Percentiles rank a stretch among this genome's conserved stretches.
Conservation (phyloP, 2,888 invertebrate species). For the Asteroscopus sphinx region DNA sequence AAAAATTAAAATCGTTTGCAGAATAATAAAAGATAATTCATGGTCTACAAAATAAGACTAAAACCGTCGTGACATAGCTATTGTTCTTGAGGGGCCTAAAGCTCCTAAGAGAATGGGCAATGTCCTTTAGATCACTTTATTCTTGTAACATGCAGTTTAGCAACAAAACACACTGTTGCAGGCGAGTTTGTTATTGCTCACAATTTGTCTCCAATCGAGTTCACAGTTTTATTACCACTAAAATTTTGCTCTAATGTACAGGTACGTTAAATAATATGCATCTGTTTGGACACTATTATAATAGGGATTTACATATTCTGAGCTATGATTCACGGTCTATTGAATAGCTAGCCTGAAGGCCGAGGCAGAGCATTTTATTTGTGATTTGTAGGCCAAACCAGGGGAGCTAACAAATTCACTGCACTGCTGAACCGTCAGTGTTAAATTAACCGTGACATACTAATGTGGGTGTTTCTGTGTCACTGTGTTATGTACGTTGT, state of each 20-base stretch:
- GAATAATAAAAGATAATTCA: too few species aligned
- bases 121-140: too few species aligned
- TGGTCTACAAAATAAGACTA: too few species aligned
- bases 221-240: neutral
- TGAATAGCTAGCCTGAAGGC: conserved; percentile 39
- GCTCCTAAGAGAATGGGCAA: too few species aligned
- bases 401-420: conserved; percentile 15
- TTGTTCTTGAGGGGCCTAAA: too few species aligned
- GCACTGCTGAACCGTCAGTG: conserved; percentile 33
- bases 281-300: conserved; percentile 9
- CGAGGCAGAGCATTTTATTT: conserved; percentile 41
- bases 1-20: too few species aligned
- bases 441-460: conserved; percentile 52
- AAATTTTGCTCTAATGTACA: neutral
- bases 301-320: conserved; percentile 24
- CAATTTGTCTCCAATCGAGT: neutral
- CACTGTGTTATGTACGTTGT: conserved; percentile 11
- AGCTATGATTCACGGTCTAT: conserved; percentile 32
- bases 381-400: conserved; percentile 45
- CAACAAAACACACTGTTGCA: too few species aligned
- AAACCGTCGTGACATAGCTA: too few species aligned
- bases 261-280: conserved; percentile 15
- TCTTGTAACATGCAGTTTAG: too few species aligned
- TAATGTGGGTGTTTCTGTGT: conserved; percentile 28
- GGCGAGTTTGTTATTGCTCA: too few species aligned